Conservation (phyloP, 2,888 invertebrate genomes). For the Spodoptera littoralis region DNA sequence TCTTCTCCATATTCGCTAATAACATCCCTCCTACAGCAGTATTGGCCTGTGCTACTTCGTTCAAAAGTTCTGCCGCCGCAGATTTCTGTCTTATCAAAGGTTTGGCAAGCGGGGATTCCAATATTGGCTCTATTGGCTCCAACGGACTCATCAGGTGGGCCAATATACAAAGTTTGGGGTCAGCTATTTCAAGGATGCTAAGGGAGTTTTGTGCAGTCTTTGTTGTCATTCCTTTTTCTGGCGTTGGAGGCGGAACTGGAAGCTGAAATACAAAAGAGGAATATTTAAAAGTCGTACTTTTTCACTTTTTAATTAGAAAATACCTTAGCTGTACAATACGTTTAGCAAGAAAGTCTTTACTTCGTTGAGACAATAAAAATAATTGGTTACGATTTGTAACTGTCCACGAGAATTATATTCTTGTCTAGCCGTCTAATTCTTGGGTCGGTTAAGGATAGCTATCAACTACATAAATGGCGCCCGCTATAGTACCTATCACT, state of each 20-base stretch:
- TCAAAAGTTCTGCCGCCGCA: constrained; percentile 93
- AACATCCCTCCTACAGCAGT: constrained; percentile 94
- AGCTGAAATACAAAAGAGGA: constrained; percentile 74
- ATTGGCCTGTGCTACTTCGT: constrained; percentile 92
- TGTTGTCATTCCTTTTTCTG: constrained; percentile 89
- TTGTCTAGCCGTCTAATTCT: constrained; percentile 38
- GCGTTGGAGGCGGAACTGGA: constrained; percentile 90
- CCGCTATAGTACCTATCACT: constrained; percentile 23
- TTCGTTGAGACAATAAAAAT: constrained; percentile 25
- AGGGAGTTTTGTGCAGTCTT: constrained; percentile 91
- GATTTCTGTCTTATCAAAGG: constrained; percentile 93
- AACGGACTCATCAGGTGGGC: constrained; percentile 97
- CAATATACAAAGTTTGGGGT: constrained; percentile 95
- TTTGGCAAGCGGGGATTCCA: constrained; percentile 95
- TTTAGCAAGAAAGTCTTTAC: constrained; percentile 16
- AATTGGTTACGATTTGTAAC: constrained; percentile 35
- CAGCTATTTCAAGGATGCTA: constrained; percentile 94
- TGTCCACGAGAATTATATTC: constrained; percentile 28
- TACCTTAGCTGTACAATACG: not conserved
- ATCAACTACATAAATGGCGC: constrained; percentile 52
- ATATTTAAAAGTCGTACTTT: no score
- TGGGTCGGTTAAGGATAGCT: constrained; percentile 33
- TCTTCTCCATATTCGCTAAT: constrained; percentile 96
- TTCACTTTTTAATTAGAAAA: constrained; percentile 5
- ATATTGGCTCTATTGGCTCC: constrained; percentile 94